Evolutionary conservation across 2,797 vertebrate species (phyloP), one percentile per base, ranked within the genome.

Genomic region (Sylvia borin): DNA sequence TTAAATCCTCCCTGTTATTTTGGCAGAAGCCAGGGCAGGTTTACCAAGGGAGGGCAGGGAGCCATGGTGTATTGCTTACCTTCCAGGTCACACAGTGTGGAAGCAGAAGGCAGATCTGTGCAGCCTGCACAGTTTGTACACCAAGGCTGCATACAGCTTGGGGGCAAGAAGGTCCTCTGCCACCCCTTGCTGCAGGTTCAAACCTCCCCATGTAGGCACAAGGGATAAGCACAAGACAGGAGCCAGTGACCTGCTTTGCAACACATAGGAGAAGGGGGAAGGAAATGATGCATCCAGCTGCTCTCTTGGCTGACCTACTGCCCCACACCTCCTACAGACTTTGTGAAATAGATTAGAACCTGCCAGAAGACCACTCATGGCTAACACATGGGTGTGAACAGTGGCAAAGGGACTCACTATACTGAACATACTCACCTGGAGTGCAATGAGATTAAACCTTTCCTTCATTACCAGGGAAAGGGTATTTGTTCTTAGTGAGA

Each of bases 361-460:
- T 78, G 47, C 17, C 43, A 61, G 54, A n/a, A 62, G 29, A 65
- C 38, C 34, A 32, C 25, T 74, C 31, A 14, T 0, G 10, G 75
- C 65, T 82, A 76, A 71, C 18, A 25, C 7, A n/a, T 2, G 11
- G 72, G 51, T 9, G 8, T 32, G 48, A 84, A 51, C 40, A 42
- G n/a, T 27, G 31, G 67, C 13, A 50, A 64, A 85, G 26, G 72
- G 62, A 90, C 54, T 90, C 2, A 1, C 54, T 77, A 72, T 55
- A 72, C 40, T 58, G 38, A 93, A 55, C n/a, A 24, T n/a, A 34
- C 16, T 73, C 57, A 75, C 62, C 40, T 83, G 66, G 76, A 81
- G 50, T 79, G 68, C 81, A 93, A 92, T 58, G 43, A 80, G 51
- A 81, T 86, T 36, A 84, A 90, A 47, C n/a, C 20, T 94, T 77